A percentile compares a stretch with the other conserved stretches of the same genome.
Evolutionary conservation across 2,888 invertebrate genomes (phyloP).

Genomic region (Alentia gelatinosa): DNA sequence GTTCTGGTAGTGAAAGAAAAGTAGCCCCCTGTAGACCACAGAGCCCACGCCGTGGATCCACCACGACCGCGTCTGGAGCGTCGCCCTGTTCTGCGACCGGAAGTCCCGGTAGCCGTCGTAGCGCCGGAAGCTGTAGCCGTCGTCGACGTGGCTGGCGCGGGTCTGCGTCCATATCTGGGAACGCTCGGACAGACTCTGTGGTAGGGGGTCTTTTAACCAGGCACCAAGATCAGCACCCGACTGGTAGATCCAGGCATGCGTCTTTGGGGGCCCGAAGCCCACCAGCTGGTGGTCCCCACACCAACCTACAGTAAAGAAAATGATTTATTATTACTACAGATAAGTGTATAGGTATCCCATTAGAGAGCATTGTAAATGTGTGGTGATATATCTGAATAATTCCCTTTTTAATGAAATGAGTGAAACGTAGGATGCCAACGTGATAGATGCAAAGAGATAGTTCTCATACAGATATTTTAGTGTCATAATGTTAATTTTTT

Average conservation of each 20-base stretch:
- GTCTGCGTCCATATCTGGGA: neutral
- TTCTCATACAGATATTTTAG: no score
- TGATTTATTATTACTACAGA: no score
- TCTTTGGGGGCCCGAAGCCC: neutral
- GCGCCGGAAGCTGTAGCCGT: neutral
- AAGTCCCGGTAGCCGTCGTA: neutral
- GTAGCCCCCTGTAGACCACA: neutral
- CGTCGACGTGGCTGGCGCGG: neutral
- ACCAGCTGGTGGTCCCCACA: neutral
- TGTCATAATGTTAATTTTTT: no score
- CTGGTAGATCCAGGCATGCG: neutral
- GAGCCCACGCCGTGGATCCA: slow-evolving; percentile 15
- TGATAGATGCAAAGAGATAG: no score
- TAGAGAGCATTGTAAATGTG: no score
- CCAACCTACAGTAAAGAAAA: neutral
- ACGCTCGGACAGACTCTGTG: neutral
- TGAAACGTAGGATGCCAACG: no score
- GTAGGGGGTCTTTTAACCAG: neutral
- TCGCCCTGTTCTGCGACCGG: neutral
- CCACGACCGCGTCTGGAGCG: neutral
- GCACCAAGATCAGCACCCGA: neutral
- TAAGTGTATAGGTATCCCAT: no score
- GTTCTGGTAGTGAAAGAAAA: neutral
- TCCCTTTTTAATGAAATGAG: no score
- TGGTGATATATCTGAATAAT: no score